Percentiles rank a stretch among this genome's conserved stretches.
Conservation (phyloP, 2,888 invertebrate species). For the Pedicia rivosa region DNA sequence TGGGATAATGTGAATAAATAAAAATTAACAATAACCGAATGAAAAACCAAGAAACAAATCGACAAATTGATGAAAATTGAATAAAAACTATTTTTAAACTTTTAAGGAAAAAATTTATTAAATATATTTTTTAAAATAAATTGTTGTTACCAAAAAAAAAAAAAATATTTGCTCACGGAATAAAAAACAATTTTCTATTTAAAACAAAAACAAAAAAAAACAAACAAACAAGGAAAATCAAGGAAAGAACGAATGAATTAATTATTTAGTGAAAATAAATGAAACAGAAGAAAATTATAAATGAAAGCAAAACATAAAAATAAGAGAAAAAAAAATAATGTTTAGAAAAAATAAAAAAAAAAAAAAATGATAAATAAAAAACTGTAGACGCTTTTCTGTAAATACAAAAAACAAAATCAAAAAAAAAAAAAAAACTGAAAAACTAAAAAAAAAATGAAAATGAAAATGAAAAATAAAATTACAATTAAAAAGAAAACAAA, state of each 20-base stretch:
- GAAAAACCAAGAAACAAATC: too few relatives aligned
- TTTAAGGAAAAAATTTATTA: too few relatives aligned
- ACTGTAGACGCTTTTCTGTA: constrained; percentile 2
- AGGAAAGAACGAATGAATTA: constrained; percentile 1
- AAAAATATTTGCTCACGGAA: too few relatives aligned
- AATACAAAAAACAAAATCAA: constrained; percentile 2
- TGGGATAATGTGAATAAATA: too few relatives aligned
- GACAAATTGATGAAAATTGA: too few relatives aligned
- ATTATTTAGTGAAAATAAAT: constrained; percentile 1
- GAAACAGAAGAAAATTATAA: background rate
- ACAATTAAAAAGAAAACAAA: background rate
- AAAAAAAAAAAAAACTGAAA: constrained; percentile 1
- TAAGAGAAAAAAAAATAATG: background rate
- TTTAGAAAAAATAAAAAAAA: constrained; percentile 1
- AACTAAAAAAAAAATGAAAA: constrained; percentile 1
- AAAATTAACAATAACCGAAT: too few relatives aligned
- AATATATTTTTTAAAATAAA: too few relatives aligned
- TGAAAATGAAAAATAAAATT: background rate
- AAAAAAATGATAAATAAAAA: constrained; percentile 1
- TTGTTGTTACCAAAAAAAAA: too few relatives aligned
- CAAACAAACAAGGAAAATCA: background rate
- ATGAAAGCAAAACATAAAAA: background rate
- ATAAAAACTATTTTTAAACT: too few relatives aligned
- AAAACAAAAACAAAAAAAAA: too few relatives aligned
- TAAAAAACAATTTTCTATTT: too few relatives aligned